These are phyloP conservation scores for Aix galericulata DNA, from an alignment of 2,113 vertebrate species.

Conservation along the genomic window DNA sequence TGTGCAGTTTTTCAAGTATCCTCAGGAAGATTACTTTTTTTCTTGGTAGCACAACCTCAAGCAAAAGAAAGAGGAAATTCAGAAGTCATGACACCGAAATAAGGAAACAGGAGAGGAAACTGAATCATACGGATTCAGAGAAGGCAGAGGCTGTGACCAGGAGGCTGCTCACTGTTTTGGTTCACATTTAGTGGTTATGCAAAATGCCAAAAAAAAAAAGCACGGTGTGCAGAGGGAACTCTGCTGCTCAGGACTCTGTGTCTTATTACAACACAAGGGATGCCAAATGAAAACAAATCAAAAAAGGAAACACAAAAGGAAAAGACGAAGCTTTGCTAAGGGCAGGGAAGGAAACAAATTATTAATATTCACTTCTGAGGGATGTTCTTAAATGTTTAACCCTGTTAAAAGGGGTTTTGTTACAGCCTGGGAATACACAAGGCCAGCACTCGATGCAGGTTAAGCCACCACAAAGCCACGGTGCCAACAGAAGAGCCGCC, in stretches of 20 bases:
- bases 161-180: neutral
- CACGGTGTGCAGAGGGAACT: neutral
- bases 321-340: neutral
- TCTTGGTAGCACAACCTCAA: neutral
- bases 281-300: neutral
- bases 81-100: neutral
- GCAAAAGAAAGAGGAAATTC: neutral
- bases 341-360: neutral
- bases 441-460: neutral
- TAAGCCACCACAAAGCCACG: neutral
- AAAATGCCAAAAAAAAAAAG: neutral
- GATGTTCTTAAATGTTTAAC: neutral
- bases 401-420: neutral
- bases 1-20: neutral
- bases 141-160: neutral
- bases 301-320: neutral
- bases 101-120: constrained; percentile 8
- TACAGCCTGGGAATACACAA: neutral
- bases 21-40: neutral
- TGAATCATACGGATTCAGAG: neutral
- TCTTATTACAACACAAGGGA: neutral
- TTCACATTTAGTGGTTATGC: neutral
- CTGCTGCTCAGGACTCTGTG: neutral
- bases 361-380: neutral
- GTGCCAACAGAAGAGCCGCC: neutral